These are phyloP conservation scores for Melanchra persicariae DNA, from an alignment of 2,888 invertebrate genomes.

Conservation along the genomic window DNA sequence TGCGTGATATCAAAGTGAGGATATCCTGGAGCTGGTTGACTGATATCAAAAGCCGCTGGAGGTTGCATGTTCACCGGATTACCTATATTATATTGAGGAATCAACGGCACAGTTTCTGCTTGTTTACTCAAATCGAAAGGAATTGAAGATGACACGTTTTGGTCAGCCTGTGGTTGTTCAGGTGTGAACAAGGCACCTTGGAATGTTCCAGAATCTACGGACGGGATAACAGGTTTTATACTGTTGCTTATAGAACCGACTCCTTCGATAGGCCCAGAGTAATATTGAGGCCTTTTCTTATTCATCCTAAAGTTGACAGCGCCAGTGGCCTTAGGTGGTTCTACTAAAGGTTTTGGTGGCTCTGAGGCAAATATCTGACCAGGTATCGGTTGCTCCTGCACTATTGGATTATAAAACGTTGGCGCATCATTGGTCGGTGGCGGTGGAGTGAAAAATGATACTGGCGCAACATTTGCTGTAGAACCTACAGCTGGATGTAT, in stretches of 20 bases:
- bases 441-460: conserved; percentile 19
- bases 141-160: conserved; percentile 47
- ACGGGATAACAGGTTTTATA: conserved; percentile 79
- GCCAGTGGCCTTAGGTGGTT: conserved; percentile 83
- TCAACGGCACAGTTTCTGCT: conserved; percentile 45
- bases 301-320: conserved; percentile 82
- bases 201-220: conserved; percentile 72
- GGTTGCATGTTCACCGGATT: conserved; percentile 37
- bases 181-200: conserved; percentile 82
- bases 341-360: conserved; percentile 72
- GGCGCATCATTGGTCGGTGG: conserved; percentile 51
- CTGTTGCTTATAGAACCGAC: conserved; percentile 84
- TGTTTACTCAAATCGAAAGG: conserved; percentile 71
- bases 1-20: conserved; percentile 43
- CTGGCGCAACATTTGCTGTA: conserved; percentile 16
- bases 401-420: conserved; percentile 66
- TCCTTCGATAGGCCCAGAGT: conserved; percentile 87
- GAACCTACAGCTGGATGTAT: conserved; percentile 18
- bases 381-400: conserved; percentile 19
- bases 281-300: conserved; percentile 87
- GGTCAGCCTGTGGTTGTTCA: conserved; percentile 53
- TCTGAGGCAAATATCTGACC: conserved; percentile 55
- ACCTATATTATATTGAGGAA: conserved; percentile 61
- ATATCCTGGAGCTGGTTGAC: conserved; percentile 37
- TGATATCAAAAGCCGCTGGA: conserved; percentile 29